Base-by-base conservation (phyloP, 2,797 vertebrate species). In the Macropodus opercularis region DNA sequence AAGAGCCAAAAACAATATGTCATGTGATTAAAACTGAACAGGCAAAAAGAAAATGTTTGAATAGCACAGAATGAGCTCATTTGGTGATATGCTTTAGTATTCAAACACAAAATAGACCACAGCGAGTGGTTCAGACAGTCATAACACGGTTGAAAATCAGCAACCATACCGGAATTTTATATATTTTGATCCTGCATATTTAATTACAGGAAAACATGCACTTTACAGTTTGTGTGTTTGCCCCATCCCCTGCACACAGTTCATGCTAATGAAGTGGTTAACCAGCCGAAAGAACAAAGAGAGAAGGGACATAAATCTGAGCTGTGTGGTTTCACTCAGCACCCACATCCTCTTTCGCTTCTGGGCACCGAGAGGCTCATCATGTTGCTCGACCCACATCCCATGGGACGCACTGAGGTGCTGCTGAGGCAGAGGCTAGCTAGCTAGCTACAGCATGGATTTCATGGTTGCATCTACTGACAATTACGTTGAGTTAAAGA, bases 271-370 rank as follows among this genome's bases (percentile, higher is more conserved):
- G 15, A 66, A 19, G 64, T 38, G 72, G 72, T 79, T 67, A 65
- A 80, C 75, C 73, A 73, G 63, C 27, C 1, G 11, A 43, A 10
- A 62, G n/a, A 69, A 72, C 46, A 79, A 57, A 86, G 54, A 42
- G 18, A 31, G 14, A 15, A 26, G 19, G n/a, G 55, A 66, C 64
- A 70, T 32, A 12, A 14, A 27, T 3, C 2, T 11, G 15, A 36
- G 35, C 10, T 51, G 29, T 2, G 10, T 36, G 54, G 63, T 66
- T 69, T 55, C 44, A 63, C 15, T 43, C 32, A 27, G 22, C 17
- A 75, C 22, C 46, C 50, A 15, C 76, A 74, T 70, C 75, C 64
- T 38, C 22, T 76, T 69, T 79, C 69, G 36, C 46, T 64, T 40
- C 40, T 52, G 58, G 21, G 50, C 10, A 29, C 21, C 14, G 34